A percentile compares a stretch with the other conserved stretches of the same genome.
phyloP scores from a whole-genome alignment of 2,888 invertebrate genomes.

The Nysson spinosus region DNA sequence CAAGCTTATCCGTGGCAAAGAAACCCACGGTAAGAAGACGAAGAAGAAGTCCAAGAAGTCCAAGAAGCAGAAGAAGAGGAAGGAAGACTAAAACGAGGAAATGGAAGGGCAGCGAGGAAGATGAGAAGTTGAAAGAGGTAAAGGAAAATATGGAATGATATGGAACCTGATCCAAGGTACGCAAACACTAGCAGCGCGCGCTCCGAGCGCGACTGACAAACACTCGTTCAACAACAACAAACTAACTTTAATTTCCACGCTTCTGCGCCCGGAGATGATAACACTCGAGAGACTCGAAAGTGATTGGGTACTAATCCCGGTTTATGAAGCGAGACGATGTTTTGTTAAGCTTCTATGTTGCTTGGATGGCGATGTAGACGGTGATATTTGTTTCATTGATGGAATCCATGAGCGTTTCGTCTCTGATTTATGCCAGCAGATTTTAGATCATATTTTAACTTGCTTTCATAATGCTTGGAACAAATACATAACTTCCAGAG shows the following conservation, averaged over 20 bases:
- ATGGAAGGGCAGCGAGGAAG: slow-evolving; percentile 36
- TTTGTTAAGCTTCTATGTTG: not conserved
- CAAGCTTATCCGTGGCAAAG: slow-evolving; percentile 37
- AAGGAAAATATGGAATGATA: too few relatives aligned
- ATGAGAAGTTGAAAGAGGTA: too few relatives aligned
- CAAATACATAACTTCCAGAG: too few relatives aligned
- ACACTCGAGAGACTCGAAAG: not conserved
- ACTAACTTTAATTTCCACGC: slow-evolving; percentile 35
- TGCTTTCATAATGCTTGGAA: too few relatives aligned
- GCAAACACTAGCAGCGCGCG: slow-evolving; percentile 43
- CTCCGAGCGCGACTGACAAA: slow-evolving; percentile 51
- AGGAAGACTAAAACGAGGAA: slow-evolving; percentile 22
- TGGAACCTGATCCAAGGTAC: too few relatives aligned
- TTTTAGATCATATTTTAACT: too few relatives aligned
- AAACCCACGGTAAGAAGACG: not conserved
- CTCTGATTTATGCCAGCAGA: too few relatives aligned
- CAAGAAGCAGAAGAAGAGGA: slow-evolving; percentile 10
- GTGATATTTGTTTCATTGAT: not conserved
- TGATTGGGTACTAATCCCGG: not conserved
- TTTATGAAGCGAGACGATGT: not conserved
- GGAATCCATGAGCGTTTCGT: too few relatives aligned
- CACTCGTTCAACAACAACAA: slow-evolving; percentile 42
- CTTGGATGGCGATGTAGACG: not conserved
- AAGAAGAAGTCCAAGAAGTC: slow-evolving; percentile 7
- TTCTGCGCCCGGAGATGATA: slow-evolving; percentile 2